Conservation (phyloP, 2,888 invertebrate species). For the Cepaea hortensis region DNA sequence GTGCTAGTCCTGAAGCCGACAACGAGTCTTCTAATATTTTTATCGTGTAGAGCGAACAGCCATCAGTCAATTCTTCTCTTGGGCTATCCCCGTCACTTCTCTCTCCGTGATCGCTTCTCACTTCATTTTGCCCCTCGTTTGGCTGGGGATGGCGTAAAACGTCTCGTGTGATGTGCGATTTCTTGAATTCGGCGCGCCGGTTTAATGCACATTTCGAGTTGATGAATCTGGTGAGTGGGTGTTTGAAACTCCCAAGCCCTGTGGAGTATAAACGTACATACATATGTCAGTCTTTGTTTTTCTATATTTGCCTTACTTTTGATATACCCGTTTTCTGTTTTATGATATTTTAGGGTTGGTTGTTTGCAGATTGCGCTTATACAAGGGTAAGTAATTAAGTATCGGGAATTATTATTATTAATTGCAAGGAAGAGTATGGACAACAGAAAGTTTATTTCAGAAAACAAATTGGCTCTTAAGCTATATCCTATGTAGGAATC, state of each 20-base stretch:
- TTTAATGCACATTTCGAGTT: neutral
- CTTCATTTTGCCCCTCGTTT: neutral
- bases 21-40: no score
- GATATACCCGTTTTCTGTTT: neutral
- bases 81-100: neutral
- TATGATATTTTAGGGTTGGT: neutral
- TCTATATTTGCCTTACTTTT: neutral
- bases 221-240: conserved; percentile 23
- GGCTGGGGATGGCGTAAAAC: no score
- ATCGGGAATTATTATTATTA: no score
- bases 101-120: neutral
- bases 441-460: no score
- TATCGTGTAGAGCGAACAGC: neutral
- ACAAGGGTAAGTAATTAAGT: no score
- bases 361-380: neutral
- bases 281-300: no score
- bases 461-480: no score
- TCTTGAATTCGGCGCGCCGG: no score
- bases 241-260: neutral
- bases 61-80: neutral
- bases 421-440: no score
- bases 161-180: no score
- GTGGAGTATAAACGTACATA: neutral
- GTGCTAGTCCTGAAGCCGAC: neutral
- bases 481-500: no score